Percentiles rank a stretch among this genome's conserved stretches.
Evolutionary conservation across 2,113 vertebrate genomes (phyloP).

Genomic region (Petrocephalus microphthalmus): DNA sequence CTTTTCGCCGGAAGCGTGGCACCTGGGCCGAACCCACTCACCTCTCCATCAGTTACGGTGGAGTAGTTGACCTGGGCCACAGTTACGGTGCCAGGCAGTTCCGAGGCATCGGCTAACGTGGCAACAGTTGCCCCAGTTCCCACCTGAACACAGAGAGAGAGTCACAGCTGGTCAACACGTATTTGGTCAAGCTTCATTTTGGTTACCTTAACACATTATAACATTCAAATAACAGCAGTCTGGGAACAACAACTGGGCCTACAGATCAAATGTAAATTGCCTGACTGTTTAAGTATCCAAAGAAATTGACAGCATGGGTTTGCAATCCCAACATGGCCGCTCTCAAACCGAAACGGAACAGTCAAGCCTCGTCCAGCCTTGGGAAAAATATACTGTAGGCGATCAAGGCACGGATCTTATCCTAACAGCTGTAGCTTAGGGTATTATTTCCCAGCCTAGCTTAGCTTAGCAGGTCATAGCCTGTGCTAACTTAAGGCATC

Average conservation of each 20-base stretch:
- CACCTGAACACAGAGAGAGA: constrained; percentile 60
- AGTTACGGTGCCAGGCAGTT: constrained; percentile 87
- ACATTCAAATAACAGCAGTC: not conserved
- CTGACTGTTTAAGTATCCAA: not conserved
- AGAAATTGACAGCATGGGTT: not conserved
- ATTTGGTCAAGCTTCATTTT: not conserved
- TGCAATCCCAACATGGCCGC: not conserved
- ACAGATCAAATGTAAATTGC: not conserved
- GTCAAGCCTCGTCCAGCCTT: not conserved
- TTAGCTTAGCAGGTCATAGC: not conserved
- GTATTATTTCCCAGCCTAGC: not conserved
- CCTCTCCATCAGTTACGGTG: constrained; percentile 88
- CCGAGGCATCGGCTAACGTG: constrained; percentile 89
- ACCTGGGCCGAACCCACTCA: constrained; percentile 40
- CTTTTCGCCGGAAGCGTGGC: not conserved
- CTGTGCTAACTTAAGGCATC: not conserved
- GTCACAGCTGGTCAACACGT: not conserved
- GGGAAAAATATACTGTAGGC: not conserved
- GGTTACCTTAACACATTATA: not conserved
- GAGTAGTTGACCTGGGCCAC: constrained; percentile 96
- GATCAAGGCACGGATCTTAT: not conserved
- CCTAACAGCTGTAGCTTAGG: not conserved
- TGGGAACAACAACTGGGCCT: not conserved
- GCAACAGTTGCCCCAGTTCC: constrained; percentile 94
- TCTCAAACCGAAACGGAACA: not conserved